A percentile compares a stretch with the other conserved stretches of the same genome.
Evolutionary conservation across 2,888 invertebrate species (phyloP).

Genomic region (Aelia acuminata): DNA sequence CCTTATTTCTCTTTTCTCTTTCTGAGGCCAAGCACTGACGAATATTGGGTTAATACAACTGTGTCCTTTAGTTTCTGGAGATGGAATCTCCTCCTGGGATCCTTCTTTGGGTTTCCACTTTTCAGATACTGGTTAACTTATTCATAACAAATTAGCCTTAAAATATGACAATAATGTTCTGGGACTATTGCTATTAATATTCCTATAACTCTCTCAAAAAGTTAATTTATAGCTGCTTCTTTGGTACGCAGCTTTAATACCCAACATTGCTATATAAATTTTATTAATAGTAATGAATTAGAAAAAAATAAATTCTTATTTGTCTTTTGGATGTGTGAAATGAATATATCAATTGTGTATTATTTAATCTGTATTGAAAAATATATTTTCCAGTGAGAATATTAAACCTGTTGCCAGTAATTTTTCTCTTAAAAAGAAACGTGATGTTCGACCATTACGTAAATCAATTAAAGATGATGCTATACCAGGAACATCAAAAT

Average conservation of each 20-base stretch:
- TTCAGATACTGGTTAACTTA: too few relatives aligned
- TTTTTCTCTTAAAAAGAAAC: conserved; percentile 30
- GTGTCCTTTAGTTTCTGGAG: too few relatives aligned
- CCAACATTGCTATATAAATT: neutral
- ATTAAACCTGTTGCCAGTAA: neutral
- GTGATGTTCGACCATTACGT: conserved; percentile 29
- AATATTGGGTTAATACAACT: too few relatives aligned
- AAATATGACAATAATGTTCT: neutral
- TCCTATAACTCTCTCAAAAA: neutral
- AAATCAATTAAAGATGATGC: conserved; percentile 26
- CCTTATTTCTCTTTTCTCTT: too few relatives aligned
- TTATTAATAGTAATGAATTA: neutral
- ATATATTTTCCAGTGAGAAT: conserved; percentile 21
- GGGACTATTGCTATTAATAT: neutral
- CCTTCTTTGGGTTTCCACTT: too few relatives aligned
- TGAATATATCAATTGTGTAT: neutral
- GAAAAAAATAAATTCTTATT: neutral
- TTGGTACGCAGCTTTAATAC: neutral
- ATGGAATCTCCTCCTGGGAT: too few relatives aligned
- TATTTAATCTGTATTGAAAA: neutral
- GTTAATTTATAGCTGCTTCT: neutral
- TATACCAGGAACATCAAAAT: conserved; percentile 30
- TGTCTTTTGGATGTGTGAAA: neutral
- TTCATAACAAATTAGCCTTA: neutral
- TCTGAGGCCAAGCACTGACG: too few relatives aligned